Percentiles rank a stretch among this genome's conserved stretches.
phyloP scores from a whole-genome alignment of 2,888 invertebrate genomes.

The Cheiracanthium punctorium region DNA sequence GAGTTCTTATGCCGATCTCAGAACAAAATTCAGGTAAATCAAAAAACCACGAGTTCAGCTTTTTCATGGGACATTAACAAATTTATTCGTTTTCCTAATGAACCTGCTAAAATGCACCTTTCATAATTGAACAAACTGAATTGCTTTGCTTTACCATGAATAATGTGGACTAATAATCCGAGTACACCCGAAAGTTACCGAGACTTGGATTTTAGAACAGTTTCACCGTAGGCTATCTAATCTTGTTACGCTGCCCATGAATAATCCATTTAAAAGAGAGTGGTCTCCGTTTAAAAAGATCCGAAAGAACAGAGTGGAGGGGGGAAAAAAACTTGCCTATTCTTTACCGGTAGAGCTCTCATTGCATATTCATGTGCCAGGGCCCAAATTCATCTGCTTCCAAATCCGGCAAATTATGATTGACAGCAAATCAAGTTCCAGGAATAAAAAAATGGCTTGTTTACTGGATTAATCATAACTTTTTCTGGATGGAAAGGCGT shows the following conservation, averaged over 20 bases:
- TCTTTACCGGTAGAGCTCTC: constrained; percentile 19
- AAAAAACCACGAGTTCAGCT: too few relatives aligned
- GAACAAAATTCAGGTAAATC: too few relatives aligned
- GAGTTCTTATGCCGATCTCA: too few relatives aligned
- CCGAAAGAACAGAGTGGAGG: constrained; percentile 24
- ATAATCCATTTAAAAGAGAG: constrained; percentile 65
- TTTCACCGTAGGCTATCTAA: constrained; percentile 52
- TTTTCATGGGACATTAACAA: too few relatives aligned
- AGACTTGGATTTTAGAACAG: constrained; percentile 15
- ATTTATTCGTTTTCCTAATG: too few relatives aligned
- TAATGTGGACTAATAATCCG: too few relatives aligned
- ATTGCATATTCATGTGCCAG: constrained; percentile 64
- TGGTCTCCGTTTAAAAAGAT: constrained; percentile 49
- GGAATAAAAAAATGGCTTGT: constrained; percentile 37
- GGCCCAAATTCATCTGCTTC: constrained; percentile 53
- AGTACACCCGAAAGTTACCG: too few relatives aligned
- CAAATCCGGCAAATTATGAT: constrained; percentile 67
- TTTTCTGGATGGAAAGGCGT: not conserved
- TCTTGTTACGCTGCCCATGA: constrained; percentile 55
- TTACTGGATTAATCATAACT: constrained; percentile 68
- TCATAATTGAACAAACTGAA: too few relatives aligned
- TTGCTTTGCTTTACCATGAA: too few relatives aligned
- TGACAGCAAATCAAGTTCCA: constrained; percentile 40
- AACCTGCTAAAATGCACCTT: too few relatives aligned
- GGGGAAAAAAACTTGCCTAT: constrained; percentile 24